Evolutionary conservation across 2,797 vertebrate genomes (phyloP), one percentile per base, ranked within the genome.

Genomic region (Arnoldichthys spilopterus): DNA sequence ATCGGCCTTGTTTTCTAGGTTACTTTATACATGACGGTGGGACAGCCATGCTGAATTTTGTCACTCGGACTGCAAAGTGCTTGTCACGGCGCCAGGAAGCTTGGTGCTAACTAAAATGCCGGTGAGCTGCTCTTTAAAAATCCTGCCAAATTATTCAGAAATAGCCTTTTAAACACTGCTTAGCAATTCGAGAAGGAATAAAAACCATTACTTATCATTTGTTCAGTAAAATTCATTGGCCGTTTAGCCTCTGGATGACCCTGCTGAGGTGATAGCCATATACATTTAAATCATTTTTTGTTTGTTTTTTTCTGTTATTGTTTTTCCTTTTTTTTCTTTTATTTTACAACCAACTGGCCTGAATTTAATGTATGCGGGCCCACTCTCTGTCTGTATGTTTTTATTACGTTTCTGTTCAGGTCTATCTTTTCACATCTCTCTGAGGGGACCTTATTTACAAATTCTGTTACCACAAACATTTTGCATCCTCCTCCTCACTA

Each of bases 401-500:
- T 20, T 34, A 82, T 82, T 70, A 63, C 51, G 12, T 40, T 72
- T 51, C 2, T 1, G 47, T 37, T 54, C 51, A 61, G 63, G 28
- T 59, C 24, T 73, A 49, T 58, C 47, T 20, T 67, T 81, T 61
- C 26, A 53, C 47, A 22, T 59, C 58, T 63, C 67, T 51, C 51
- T 49, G 34, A 26, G 8, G 56, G 32, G 45, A 49, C 28, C 53
- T 58, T 74, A 61, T 77, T 72, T 51, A 76, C 32, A 73, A 74
- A 78, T 80, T 70, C 16, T 47, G 37, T 79, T 73, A 66, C 24
- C 45, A 72, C 56, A 71, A 71, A 49, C 56, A 73, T 62, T 74
- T 69, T 69, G 30, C 72, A 68, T 74, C 78, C 30, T 37, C 77
- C 70, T 67, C 53, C 70, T 73, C 70, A 79, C 37, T 34, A 66